Base-by-base conservation (phyloP, 1,140 invertebrate species). In the Drosophila pruinosa region DNA sequence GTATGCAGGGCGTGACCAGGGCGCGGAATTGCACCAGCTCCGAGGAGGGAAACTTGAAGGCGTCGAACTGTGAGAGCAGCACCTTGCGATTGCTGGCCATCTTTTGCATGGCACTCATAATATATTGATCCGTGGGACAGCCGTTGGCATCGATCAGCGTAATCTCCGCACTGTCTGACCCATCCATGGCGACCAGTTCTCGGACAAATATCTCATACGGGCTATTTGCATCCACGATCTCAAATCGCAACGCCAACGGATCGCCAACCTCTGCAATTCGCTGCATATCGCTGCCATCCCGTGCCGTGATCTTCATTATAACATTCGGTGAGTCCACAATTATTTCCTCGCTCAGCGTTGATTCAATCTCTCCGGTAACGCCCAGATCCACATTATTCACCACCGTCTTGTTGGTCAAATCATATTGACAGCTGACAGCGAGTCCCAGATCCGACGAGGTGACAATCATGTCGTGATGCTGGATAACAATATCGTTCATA, bases 141-240 rank as follows among this genome's bases (percentile, higher is more conserved):
- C 97, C 97, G 77, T 95, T 93, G 53, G 95, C 95, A 91, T 98
- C 97, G 91, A 98, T 97, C 17, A 98, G 93, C 41, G 97, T 94
- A 75, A 98, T 98, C 93, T 98, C 97, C 90, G 95, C 97, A 52
- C 96, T 97, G 91, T 97, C 97, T 17, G 97, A 95, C 15, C 97
- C 97, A 88, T 98, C 97, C 96, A 98, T 97, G 39, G 97, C 97
- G 31, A 98, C 96, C 72, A 98, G 93, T 92, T 98, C 97, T 63
- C 97, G 94, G 3, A 98, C 97, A 91, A 98, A 98, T 69, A 98
- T 98, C 92, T 98, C 97, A 93, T 97, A 98, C 4, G 97, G 97
- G 85, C 96, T 97, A 92, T 97, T 96, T 50, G 94, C 95, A 92
- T 98, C 97, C 75, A 97, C 93, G 75, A 98, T 98, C 92, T 98